Evolutionary conservation across 2,888 invertebrate species (phyloP).

Genomic region (Drosophila bunnanda): DNA sequence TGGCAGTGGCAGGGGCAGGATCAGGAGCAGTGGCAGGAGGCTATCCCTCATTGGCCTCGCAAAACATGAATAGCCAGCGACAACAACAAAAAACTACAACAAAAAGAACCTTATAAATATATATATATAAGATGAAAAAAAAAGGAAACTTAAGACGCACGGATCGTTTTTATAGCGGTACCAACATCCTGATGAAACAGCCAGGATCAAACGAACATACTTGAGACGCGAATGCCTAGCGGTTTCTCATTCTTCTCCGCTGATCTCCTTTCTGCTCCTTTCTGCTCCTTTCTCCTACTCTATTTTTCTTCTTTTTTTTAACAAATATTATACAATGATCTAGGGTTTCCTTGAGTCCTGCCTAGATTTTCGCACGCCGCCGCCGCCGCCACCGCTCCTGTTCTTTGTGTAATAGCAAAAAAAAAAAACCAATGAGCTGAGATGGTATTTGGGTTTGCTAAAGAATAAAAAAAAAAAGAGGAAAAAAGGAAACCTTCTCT

Average conservation of each 20-base stretch:
- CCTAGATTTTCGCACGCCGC: constrained; percentile 65
- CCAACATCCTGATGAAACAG: constrained; percentile 76
- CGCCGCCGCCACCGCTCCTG: constrained; percentile 20
- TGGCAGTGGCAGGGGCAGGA: not conserved
- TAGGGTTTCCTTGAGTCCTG: constrained; percentile 49
- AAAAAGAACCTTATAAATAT: constrained; percentile 11
- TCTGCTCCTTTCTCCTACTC: not conserved
- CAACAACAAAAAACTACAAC: constrained; percentile 21
- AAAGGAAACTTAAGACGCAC: constrained; percentile 78
- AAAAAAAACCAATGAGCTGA: constrained; percentile 31
- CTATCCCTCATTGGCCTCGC: constrained; percentile 26
- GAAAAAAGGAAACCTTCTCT: constrained; percentile 14
- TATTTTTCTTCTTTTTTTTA: constrained; percentile 26
- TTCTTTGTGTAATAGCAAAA: constrained; percentile 40
- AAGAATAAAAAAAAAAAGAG: constrained; percentile 9
- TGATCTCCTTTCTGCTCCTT: constrained; percentile 11
- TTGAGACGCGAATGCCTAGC: constrained; percentile 75
- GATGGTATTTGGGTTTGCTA: constrained; percentile 19
- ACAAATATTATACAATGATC: constrained; percentile 58
- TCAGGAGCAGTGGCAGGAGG: not conserved
- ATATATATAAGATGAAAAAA: constrained; percentile 17
- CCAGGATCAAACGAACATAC: constrained; percentile 70
- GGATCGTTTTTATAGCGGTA: constrained; percentile 79
- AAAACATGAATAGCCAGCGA: constrained; percentile 55
- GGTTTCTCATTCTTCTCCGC: constrained; percentile 58